These are phyloP conservation scores for Noctuana brunneofusca DNA, from an alignment of 2,888 invertebrate species.

Conservation along the genomic window DNA sequence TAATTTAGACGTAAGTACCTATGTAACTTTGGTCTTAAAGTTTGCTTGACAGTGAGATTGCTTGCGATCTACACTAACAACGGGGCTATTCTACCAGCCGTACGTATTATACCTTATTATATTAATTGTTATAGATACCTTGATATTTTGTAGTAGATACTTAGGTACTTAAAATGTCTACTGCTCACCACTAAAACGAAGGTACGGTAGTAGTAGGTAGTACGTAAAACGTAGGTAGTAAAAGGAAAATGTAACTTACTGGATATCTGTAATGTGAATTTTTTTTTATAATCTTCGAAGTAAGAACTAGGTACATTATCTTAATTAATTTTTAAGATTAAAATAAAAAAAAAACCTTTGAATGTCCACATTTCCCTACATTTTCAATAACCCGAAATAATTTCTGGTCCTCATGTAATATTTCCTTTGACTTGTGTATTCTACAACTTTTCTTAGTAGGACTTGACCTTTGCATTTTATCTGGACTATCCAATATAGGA, in stretches of 20 bases:
- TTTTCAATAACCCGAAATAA: conserved; percentile 26
- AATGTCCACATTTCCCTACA: conserved; percentile 14
- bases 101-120: no score
- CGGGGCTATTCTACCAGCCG: no score
- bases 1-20: no score
- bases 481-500: conserved; percentile 12
- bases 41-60: no score
- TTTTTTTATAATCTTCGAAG: background rate
- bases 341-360: conserved; percentile 27
- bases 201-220: no score
- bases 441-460: conserved; percentile 30
- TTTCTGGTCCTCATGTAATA: conserved; percentile 33
- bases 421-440: conserved; percentile 24
- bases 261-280: background rate
- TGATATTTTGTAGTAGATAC: no score
- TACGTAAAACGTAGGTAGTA: background rate
- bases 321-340: background rate
- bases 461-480: conserved; percentile 29
- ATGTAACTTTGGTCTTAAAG: no score
- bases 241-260: background rate
- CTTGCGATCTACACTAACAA: no score
- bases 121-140: no score
- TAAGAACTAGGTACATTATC: background rate
- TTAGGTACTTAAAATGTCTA: no score
- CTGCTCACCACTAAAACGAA: no score